Conservation (phyloP, 2,888 invertebrate genomes). For the Phaonia tiefii region DNA sequence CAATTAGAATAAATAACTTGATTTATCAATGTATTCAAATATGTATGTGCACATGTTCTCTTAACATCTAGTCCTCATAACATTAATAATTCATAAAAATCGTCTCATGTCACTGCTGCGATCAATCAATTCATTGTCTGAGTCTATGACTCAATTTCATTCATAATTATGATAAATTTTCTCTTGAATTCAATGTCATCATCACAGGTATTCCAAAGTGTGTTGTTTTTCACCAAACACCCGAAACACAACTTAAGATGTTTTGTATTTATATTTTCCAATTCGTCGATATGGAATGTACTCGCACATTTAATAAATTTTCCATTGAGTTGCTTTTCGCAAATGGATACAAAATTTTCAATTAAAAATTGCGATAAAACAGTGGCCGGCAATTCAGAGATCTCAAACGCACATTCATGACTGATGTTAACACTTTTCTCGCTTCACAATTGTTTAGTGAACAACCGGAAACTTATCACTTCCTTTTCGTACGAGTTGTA, state of each 20-base stretch:
- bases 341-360: slow-evolving; percentile 5
- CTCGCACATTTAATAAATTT: background rate
- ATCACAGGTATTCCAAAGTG: background rate
- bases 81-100: background rate
- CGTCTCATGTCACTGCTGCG: slow-evolving; percentile 4
- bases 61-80: no score
- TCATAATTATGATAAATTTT: background rate
- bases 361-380: slow-evolving; percentile 22
- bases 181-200: background rate
- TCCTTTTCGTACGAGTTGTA: slow-evolving; percentile 5
- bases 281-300: no score
- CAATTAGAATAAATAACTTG: no score
- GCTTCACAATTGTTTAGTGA: slow-evolving; percentile 39
- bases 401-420: background rate
- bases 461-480: slow-evolving; percentile 46
- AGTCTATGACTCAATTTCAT: slow-evolving; percentile 10
- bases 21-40: no score
- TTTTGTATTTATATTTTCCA: no score
- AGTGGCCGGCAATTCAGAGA: background rate
- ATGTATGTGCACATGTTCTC: no score
- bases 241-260: background rate
- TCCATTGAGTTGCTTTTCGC: background rate
- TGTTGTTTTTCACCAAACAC: background rate
- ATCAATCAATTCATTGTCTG: slow-evolving; percentile 15
- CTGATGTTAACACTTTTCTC: slow-evolving; percentile 34